phyloP scores from a whole-genome alignment of 37 sponge, comb jelly and placozoan species.

The Theonella swinhoei region DNA sequence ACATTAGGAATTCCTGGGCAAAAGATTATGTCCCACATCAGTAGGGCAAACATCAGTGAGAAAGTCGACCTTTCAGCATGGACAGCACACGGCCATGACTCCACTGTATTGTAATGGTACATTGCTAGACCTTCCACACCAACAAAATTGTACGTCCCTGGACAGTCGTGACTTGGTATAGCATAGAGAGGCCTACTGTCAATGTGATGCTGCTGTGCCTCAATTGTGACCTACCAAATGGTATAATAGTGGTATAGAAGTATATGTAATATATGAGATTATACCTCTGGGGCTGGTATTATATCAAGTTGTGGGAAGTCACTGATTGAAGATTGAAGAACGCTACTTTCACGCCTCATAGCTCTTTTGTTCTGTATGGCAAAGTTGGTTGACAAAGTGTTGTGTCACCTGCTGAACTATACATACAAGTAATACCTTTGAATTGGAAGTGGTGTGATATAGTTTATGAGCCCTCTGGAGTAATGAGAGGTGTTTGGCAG shows the following conservation, averaged over 20 bases:
- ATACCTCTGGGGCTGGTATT: conserved; percentile 40
- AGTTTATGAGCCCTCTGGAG: conserved; percentile 59
- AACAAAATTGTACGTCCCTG: conserved; percentile 16
- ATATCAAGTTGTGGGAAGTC: conserved; percentile 50
- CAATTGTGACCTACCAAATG: conserved; percentile 3
- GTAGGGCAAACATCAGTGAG: conserved; percentile 53
- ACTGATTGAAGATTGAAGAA: not conserved
- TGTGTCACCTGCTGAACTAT: too few relatives aligned
- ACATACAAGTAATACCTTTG: not conserved
- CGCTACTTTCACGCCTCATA: too few relatives aligned
- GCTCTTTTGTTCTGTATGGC: too few relatives aligned
- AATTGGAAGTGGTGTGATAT: conserved; percentile 6
- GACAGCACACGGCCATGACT: conserved; percentile 69
- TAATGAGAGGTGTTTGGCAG: conserved; percentile 44
- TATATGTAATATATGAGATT: too few relatives aligned
- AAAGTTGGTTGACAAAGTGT: too few relatives aligned
- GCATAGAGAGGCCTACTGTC: conserved; percentile 10
- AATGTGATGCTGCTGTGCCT: conserved; percentile 1
- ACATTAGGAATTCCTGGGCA: conserved; percentile 65
- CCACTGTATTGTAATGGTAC: conserved; percentile 56
- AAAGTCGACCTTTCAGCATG: conserved; percentile 77
- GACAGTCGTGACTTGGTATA: not conserved
- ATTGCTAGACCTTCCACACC: conserved; percentile 77
- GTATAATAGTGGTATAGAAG: not conserved
- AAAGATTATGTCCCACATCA: conserved; percentile 82